Conservation (phyloP, 2,113 vertebrate genomes). For the Grantiella picta region DNA sequence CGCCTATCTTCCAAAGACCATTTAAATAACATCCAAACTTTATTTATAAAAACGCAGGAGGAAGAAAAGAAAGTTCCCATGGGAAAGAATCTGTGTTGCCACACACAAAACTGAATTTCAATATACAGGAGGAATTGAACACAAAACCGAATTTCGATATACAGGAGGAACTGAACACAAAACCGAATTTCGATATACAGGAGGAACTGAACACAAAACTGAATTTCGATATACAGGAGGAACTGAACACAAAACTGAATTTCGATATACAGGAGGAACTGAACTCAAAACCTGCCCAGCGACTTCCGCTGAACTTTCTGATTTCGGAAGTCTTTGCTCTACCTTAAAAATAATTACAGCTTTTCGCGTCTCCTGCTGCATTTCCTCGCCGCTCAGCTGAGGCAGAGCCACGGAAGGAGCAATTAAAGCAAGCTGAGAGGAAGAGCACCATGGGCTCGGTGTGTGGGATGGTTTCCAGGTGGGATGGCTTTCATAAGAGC, state of each 20-base stretch:
- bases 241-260: neutral
- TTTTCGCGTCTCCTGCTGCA: neutral
- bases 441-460: conserved; percentile 38
- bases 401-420: conserved; percentile 32
- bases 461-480: conserved; percentile 61
- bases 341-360: neutral
- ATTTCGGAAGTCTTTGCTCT: neutral
- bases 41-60: too few relatives aligned
- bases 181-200: too few relatives aligned
- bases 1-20: too few relatives aligned
- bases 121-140: too few relatives aligned
- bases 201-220: too few relatives aligned
- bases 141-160: too few relatives aligned
- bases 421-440: conserved; percentile 61
- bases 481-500: conserved; percentile 47
- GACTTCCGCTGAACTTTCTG: neutral
- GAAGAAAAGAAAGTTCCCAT: too few relatives aligned
- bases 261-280: accelerated
- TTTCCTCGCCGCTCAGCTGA: neutral
- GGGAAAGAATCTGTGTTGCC: too few relatives aligned
- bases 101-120: too few relatives aligned
- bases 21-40: too few relatives aligned
- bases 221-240: too few relatives aligned
- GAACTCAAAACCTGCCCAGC: neutral
- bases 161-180: too few relatives aligned